Evolutionary conservation across 2,888 invertebrate genomes (phyloP), one percentile per base, ranked within the genome.

Genomic region (Oxyscelio sp.): DNA sequence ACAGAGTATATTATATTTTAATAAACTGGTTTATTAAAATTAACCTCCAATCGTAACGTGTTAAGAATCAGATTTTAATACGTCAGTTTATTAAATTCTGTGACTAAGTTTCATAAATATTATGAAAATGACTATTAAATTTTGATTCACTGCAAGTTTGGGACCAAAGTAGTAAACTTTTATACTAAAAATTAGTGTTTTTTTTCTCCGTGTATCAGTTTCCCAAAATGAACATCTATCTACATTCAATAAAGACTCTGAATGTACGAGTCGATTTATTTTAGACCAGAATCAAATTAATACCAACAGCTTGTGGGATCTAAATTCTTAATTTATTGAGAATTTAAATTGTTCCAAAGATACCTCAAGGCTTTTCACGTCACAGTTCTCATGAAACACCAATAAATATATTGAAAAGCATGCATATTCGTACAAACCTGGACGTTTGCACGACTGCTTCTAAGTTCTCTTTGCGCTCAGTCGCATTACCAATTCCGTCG

Each of bases 401-500:
- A 70, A 78, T 78, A 78, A 78, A 78, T 78, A 66, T 68, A 79
- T 71, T 71, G 65, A 71, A 65, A 48, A 65, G 56, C 71, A 58
- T 71, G 71, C 71, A 79, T 79, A 79, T 79, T 79, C 56, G 61
- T 38, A 27, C 56, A 56, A 70, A 70, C 63, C 48, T 48, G 31
- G 66, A 77, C 31, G 66, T 58, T 77, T 75, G 75, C 63, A 17
- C 65, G 68, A 56, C 78, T 70, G 56, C 70, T 79, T 56, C 56
- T 40, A 43, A 63, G 70, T 79, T 79, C 78, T 24, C 70, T 78
- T 68, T 79, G 78, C 71, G 48, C 54, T 58, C 50, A 21, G 43
- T 9, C 21, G 79, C 71, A 79, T 79, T 79, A 79, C 71, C 71
- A 79, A 79, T 79, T 79, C 79, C 24, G 70, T 56, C 43, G 78